A percentile compares a stretch with the other conserved stretches of the same genome.
These are phyloP conservation scores for Eilema griseolum DNA, from an alignment of 2,888 invertebrate genomes.

Conservation along the genomic window DNA sequence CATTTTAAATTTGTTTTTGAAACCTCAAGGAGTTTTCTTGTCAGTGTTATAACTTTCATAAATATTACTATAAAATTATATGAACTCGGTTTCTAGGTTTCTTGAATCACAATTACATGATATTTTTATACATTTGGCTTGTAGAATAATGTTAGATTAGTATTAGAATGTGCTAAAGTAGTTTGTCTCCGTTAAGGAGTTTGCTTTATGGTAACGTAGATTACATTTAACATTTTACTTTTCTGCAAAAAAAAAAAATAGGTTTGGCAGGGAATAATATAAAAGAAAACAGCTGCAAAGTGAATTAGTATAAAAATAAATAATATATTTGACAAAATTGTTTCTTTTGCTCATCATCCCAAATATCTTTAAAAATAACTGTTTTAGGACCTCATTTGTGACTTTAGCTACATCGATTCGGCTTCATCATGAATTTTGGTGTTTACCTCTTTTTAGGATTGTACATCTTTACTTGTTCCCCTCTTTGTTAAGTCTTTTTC, in stretches of 20 bases:
- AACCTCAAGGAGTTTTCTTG: background rate
- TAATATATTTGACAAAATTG: conserved; percentile 29
- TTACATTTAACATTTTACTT: background rate
- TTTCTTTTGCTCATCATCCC: conserved; percentile 43
- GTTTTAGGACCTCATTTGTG: background rate
- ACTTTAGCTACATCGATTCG: background rate
- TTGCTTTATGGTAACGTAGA: background rate
- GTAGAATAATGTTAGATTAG: conserved; percentile 1
- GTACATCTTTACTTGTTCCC: no score
- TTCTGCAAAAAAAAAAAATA: background rate
- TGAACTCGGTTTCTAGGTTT: background rate
- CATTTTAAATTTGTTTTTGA: background rate
- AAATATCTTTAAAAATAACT: conserved; percentile 11
- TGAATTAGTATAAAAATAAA: conserved; percentile 13
- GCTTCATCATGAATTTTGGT: background rate
- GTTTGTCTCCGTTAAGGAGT: background rate
- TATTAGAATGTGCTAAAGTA: conserved; percentile 9
- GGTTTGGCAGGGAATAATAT: conserved; percentile 11
- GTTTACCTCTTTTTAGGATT: background rate
- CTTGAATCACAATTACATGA: background rate
- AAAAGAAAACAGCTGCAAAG: conserved; percentile 14
- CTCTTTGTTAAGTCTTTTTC: background rate
- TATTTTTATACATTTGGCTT: conserved; percentile 8
- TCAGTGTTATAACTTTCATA: background rate
- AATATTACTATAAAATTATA: no score